Evolutionary conservation across 2,113 vertebrate species (phyloP).

Genomic region (Muntiacus muntjak): DNA sequence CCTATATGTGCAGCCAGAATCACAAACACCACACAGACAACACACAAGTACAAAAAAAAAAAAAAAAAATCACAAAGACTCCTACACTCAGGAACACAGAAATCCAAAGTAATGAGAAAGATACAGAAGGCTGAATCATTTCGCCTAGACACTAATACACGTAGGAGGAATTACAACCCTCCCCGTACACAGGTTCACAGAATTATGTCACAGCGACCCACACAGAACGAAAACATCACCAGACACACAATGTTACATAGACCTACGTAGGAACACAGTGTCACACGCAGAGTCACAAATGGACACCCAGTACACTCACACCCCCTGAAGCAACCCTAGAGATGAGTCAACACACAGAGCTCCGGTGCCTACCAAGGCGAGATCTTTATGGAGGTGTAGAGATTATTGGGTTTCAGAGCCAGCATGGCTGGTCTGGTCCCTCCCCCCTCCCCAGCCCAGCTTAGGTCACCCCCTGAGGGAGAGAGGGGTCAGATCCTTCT

Average conservation of each 20-base stretch:
- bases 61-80: background rate
- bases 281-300: background rate
- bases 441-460: background rate
- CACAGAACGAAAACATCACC: background rate
- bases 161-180: background rate
- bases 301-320: background rate
- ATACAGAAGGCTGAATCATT: background rate
- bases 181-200: background rate
- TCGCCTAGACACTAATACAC: background rate
- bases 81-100: background rate
- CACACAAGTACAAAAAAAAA: background rate
- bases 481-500: background rate
- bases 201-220: background rate
- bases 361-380: slow-evolving; percentile 53
- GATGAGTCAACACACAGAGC: slow-evolving; percentile 19
- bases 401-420: slow-evolving; percentile 3
- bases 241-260: too few relatives aligned
- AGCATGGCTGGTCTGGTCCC: background rate
- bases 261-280: background rate
- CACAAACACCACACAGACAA: background rate
- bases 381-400: slow-evolving; percentile 52
- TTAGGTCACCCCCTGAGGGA: background rate
- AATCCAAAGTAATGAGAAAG: background rate
- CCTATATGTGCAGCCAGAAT: background rate
- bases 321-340: background rate